Conservation (phyloP, 2,888 invertebrate genomes). For the Acronicta alni region DNA sequence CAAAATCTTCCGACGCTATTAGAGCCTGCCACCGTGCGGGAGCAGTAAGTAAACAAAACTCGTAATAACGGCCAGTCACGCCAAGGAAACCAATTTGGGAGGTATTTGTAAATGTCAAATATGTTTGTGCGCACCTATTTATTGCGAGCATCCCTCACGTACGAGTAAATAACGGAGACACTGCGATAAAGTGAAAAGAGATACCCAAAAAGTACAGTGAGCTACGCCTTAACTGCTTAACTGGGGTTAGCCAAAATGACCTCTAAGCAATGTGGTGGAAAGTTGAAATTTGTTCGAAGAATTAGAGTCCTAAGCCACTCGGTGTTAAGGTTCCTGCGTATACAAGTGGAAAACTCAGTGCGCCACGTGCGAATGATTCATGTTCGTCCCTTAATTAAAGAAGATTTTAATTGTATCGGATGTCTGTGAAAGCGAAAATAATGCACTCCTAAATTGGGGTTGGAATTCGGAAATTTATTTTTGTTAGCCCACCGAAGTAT, state of each 20-base stretch:
- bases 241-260: constrained; percentile 61
- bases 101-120: constrained; percentile 88
- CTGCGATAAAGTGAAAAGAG: constrained; percentile 88
- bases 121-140: constrained; percentile 88
- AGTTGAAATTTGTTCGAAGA: constrained; percentile 69
- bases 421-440: constrained; percentile 89
- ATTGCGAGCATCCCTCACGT: constrained; percentile 88
- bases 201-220: constrained; percentile 77
- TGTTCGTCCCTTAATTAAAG: constrained; percentile 89
- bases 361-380: constrained; percentile 90
- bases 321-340: constrained; percentile 75
- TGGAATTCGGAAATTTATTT: constrained; percentile 84
- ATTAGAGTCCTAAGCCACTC: constrained; percentile 66
- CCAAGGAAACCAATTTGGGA: constrained; percentile 86
- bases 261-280: constrained; percentile 65
- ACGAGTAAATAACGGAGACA: constrained; percentile 88
- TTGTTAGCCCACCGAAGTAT: constrained; percentile 79
- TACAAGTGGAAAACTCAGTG: constrained; percentile 88
- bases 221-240: constrained; percentile 74
- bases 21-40: constrained; percentile 67
- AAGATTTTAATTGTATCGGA: constrained; percentile 90
- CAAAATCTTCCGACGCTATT: constrained; percentile 60
- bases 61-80: constrained; percentile 86
- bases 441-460: constrained; percentile 89
- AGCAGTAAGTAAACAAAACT: constrained; percentile 82